Percentiles rank a stretch among this genome's conserved stretches.
phyloP scores from a whole-genome alignment of 2,888 invertebrate genomes.

The Lapara coniferarum region DNA sequence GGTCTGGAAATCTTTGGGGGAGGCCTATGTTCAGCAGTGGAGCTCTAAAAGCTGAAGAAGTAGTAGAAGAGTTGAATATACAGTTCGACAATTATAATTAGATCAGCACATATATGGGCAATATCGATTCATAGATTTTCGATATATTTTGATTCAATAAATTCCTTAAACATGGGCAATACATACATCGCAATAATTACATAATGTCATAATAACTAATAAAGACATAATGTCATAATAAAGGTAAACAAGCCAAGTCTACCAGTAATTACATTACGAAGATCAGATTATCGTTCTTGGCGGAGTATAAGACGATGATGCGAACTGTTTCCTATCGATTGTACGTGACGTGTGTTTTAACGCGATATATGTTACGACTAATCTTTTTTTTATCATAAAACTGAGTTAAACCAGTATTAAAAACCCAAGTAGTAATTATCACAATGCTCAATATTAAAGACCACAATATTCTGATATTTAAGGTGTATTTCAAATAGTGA shows the following conservation, averaged over 20 bases:
- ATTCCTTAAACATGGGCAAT: not conserved
- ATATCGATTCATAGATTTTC: not conserved
- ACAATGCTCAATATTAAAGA: not conserved
- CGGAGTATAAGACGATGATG: not conserved
- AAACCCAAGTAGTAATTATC: no score
- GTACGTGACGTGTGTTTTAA: constrained; percentile 4
- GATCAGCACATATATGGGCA: not conserved
- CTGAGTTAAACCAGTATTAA: no score
- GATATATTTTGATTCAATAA: no score
- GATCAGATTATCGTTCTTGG: constrained; percentile 5
- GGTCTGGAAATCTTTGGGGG: no score
- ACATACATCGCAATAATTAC: not conserved
- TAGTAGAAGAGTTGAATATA: no score
- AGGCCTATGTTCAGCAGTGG: no score
- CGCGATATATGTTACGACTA: not conserved
- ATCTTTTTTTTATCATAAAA: no score
- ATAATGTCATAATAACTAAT: not conserved
- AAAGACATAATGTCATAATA: not conserved
- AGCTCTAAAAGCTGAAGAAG: no score
- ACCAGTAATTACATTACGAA: not conserved
- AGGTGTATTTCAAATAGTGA: constrained; percentile 15
- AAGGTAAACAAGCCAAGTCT: not conserved
- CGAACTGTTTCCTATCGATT: not conserved
- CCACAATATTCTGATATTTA: not conserved
- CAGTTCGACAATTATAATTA: no score